A percentile compares a stretch with the other conserved stretches of the same genome.
These are phyloP conservation scores for Pseudorhiza aurosa DNA, from an alignment of 30 jellyfish, hydroid and myxozoan genomes.

Conservation along the genomic window DNA sequence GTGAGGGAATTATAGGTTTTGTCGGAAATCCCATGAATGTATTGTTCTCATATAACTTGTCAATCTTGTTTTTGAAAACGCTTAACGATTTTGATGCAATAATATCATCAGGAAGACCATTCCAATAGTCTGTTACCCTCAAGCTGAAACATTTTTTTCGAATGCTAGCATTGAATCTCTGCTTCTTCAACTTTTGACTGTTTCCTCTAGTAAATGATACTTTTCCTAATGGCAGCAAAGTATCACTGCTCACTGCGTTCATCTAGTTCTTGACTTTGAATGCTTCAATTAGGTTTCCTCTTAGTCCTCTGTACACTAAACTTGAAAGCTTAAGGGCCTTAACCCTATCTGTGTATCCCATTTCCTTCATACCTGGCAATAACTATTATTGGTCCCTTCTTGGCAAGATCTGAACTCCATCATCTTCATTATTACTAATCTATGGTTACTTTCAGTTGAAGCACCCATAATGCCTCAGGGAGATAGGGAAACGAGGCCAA, in stretches of 20 bases:
- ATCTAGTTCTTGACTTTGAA: no score
- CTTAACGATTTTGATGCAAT: not conserved
- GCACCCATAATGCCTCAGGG: no score
- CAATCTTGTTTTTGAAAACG: not conserved
- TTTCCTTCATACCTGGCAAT: not conserved
- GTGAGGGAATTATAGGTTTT: not conserved
- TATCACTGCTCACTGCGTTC: no score
- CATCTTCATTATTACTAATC: no score
- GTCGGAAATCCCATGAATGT: slow-evolving; percentile 2
- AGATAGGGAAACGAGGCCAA: no score
- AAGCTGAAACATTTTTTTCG: not conserved
- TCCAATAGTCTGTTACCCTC: slow-evolving; percentile 2
- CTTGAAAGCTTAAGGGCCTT: not conserved
- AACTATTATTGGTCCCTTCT: no score
- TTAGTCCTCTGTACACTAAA: not conserved
- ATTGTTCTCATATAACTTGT: not conserved
- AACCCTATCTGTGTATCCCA: not conserved
- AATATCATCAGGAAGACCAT: not conserved
- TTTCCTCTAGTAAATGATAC: not conserved
- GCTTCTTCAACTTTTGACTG: slow-evolving; percentile 1
- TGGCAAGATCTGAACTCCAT: no score
- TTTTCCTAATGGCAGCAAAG: not conserved
- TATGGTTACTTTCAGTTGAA: no score
- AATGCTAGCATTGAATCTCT: not conserved
- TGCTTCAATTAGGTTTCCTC: no score